phyloP scores from a whole-genome alignment of 2,888 invertebrate genomes.

The Plebejus melissa region DNA sequence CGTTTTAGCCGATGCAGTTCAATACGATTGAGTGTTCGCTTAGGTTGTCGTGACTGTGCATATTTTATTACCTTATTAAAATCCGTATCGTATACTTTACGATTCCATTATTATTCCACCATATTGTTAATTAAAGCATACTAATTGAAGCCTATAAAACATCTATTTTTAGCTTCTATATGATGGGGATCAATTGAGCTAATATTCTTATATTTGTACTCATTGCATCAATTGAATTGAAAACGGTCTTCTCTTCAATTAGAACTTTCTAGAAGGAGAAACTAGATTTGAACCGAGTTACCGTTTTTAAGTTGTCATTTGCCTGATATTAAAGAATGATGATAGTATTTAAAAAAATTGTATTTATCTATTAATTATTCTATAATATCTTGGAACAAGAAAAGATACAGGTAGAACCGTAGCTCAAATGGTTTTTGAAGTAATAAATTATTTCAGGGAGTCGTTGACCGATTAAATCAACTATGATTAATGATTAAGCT shows the following conservation, averaged over 20 bases:
- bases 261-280: background rate
- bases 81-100: background rate
- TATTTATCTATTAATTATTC: background rate
- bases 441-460: background rate
- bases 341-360: background rate
- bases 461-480: background rate
- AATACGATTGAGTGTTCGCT: background rate
- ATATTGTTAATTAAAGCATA: conserved; percentile 9
- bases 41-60: background rate
- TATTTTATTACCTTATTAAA: background rate
- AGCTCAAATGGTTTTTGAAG: background rate
- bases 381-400: background rate
- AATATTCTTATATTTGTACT: background rate
- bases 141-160: conserved; percentile 15
- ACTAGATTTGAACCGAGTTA: background rate
- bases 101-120: background rate
- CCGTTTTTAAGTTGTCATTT: background rate
- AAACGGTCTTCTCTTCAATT: background rate
- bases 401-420: background rate
- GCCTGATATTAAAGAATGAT: background rate
- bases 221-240: conserved; percentile 1
- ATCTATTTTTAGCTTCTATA: conserved; percentile 2
- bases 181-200: background rate
- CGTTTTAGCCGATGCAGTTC: too few relatives aligned
- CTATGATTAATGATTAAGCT: too few relatives aligned